Conservation (phyloP, 1,140 invertebrate genomes). For the Trialeurodes vaporariorum region DNA sequence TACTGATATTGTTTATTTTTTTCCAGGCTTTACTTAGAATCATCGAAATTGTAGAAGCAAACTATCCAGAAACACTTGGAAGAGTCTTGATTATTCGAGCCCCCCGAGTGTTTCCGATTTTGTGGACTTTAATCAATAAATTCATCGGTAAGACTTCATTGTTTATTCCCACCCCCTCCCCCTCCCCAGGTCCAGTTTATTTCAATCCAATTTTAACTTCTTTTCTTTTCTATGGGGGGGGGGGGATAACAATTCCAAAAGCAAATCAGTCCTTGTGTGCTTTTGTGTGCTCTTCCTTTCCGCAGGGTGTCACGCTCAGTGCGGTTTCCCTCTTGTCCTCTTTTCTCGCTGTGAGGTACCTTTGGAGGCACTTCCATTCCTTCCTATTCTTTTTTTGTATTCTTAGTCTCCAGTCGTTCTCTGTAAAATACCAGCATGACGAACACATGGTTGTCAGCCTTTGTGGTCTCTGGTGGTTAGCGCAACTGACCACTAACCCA, state of each 20-base stretch:
- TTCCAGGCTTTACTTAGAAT: constrained; percentile 67
- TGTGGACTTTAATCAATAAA: constrained; percentile 95
- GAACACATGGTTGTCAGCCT: too few relatives aligned
- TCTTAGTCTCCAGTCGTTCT: too few relatives aligned
- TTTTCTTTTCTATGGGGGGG: background rate
- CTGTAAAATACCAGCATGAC: too few relatives aligned
- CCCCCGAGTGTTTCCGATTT: constrained; percentile 85
- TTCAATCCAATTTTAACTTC: constrained; percentile 5
- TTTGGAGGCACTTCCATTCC: too few relatives aligned
- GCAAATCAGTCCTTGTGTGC: background rate
- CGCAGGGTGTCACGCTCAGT: too few relatives aligned
- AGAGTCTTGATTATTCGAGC: constrained; percentile 75
- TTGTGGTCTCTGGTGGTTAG: too few relatives aligned
- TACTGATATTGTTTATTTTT: too few relatives aligned
- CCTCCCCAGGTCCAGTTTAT: constrained; percentile 5
- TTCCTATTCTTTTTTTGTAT: too few relatives aligned
- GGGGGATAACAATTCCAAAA: background rate
- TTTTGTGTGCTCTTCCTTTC: constrained; percentile 8
- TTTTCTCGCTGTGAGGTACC: too few relatives aligned
- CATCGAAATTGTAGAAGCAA: constrained; percentile 89
- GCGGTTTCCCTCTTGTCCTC: too few relatives aligned
- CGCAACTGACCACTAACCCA: too few relatives aligned
- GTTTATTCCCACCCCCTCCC: constrained; percentile 7
- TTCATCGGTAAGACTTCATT: constrained; percentile 83
- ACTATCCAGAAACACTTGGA: constrained; percentile 93